Base-by-base conservation (phyloP, 2,888 invertebrate species). In the Electrophaes corylata region DNA sequence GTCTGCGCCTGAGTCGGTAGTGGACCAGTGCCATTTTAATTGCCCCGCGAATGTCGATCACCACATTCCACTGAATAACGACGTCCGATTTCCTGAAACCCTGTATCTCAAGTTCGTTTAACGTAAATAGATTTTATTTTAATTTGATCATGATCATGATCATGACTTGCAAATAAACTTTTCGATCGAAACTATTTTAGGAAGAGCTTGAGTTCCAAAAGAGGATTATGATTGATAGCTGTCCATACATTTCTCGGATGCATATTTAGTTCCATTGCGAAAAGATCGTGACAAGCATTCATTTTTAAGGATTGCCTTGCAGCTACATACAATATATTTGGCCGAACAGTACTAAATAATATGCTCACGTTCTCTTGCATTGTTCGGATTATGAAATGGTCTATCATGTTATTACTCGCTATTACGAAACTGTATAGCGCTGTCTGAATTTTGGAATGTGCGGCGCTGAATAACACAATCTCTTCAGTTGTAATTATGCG, bases 21-120 rank as follows among this genome's bases (percentile, higher is more conserved):
- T 64, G 67, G 71, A 51, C 52, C 54, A 44, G 58, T 20, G 76
- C 73, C 70, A 73, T 78, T 85, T 84, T 86, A 86, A 88, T 86
- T 84, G 83, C 81, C 71, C 67, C 75, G 73, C 70, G 78, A 83
- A 83, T 83, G 83, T 83, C 85, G 83, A 81, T 84, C 81, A 78
- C 72, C 76, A 78, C 80, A 83, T 84, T 81, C 78, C 77, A 64
- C 60, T 62, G 60, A 72, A 72, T 77, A 76, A 76, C 77, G 69
- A 75, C 66, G 67, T 70, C 68, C 67, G 66, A 70, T 66, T 72
- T 68, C 69, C 73, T 68, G 65, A 66, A 74, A 72, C 69, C 66
- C 70, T 66, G 74, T 40, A 46, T 43, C 33, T 59, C 49, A 59
- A 49, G 48, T 48, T 58, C 31, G 41, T 16, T 11, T 5, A 20